Percentiles rank a stretch among this genome's conserved stretches.
Conservation (phyloP, 2,888 invertebrate species). For the Phoenoteleia sp. region DNA sequence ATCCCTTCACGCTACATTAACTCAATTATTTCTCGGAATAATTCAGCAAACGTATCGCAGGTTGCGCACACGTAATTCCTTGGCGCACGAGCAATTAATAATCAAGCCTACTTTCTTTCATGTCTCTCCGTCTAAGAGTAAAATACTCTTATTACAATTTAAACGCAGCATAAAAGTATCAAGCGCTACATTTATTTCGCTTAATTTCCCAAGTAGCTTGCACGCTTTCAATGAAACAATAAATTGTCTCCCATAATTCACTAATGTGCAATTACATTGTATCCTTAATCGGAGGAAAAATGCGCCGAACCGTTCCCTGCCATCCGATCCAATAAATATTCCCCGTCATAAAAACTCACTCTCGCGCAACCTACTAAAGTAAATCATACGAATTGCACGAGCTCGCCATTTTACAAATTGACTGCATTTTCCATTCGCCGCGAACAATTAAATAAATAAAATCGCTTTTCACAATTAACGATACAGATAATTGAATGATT, state of each 20-base stretch:
- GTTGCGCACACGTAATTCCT: not conserved
- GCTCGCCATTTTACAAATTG: conserved; percentile 12
- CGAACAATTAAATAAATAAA: conserved; percentile 45
- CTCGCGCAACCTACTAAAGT: conserved; percentile 41
- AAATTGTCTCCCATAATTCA: conserved; percentile 34
- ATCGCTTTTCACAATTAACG: conserved; percentile 28
- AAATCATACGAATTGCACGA: conserved; percentile 39
- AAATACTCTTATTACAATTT: not conserved
- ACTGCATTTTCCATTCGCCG: not conserved
- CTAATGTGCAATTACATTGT: conserved; percentile 44
- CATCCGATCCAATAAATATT: conserved; percentile 34
- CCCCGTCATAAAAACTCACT: conserved; percentile 8
- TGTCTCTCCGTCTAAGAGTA: not conserved
- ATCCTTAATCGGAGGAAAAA: conserved; percentile 5
- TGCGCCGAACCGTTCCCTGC: conserved; percentile 9
- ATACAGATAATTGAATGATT: conserved; percentile 40
- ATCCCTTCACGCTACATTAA: too few species aligned
- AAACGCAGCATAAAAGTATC: conserved; percentile 4
- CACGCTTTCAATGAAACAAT: conserved; percentile 37
- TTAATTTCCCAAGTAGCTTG: conserved; percentile 17
- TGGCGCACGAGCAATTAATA: not conserved
- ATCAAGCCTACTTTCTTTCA: too few species aligned
- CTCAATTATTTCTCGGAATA: too few species aligned
- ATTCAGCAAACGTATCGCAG: not conserved
- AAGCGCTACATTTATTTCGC: not conserved